Conservation (phyloP, 2,888 invertebrate genomes). For the Tenthredo notha region DNA sequence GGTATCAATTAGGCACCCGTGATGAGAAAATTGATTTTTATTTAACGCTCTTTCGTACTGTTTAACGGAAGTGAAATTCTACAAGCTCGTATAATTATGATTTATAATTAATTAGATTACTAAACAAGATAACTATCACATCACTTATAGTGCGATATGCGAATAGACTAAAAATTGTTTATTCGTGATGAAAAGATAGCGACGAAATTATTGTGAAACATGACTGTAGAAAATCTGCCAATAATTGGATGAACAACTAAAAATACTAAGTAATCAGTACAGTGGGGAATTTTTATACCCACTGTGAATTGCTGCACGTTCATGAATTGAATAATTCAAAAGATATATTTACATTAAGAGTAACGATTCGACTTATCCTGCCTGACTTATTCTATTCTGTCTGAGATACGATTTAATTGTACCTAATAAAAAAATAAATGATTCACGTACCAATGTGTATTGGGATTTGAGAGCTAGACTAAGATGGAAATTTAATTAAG, state of each 20-base stretch:
- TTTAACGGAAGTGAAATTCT: neutral
- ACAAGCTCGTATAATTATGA: neutral
- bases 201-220: neutral
- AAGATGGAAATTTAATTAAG: conserved; percentile 36
- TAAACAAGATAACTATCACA: neutral
- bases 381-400: conserved; percentile 5
- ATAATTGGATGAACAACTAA: neutral
- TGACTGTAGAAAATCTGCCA: neutral
- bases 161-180: neutral
- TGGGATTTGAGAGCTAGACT: conserved; percentile 1
- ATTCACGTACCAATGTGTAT: conserved; percentile 19
- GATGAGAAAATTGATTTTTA: no score
- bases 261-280: neutral
- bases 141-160: neutral
- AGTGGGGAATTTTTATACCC: neutral
- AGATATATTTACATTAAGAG: conserved; percentile 39
- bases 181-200: neutral
- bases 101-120: neutral
- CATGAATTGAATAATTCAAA: conserved; percentile 33
- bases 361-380: conserved; percentile 33
- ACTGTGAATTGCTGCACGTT: neutral
- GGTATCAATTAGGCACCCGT: no score
- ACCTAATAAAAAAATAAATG: conserved; percentile 37
- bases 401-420: conserved; percentile 28
- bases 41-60: neutral